phyloP scores from a whole-genome alignment of 2,888 invertebrate species.

The Eutolmus rufibarbis region DNA sequence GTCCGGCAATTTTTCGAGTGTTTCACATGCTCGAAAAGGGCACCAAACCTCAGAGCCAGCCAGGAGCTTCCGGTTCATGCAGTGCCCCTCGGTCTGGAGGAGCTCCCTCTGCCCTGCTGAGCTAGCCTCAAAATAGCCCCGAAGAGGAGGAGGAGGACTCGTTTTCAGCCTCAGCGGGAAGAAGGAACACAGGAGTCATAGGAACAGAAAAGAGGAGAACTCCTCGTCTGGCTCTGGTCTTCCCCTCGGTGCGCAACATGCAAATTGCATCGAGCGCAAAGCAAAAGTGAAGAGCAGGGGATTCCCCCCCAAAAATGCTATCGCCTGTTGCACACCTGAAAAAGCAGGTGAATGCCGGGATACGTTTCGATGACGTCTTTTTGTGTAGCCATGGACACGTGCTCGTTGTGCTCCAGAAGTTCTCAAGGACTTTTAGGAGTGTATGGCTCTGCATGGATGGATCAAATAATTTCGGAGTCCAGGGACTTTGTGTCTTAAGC shows the following conservation, averaged over 20 bases:
- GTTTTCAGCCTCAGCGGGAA: neutral
- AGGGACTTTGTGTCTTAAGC: neutral
- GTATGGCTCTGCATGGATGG: neutral
- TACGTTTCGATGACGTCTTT: neutral
- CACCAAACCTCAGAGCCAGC: neutral
- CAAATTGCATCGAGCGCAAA: neutral
- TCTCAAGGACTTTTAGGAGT: neutral
- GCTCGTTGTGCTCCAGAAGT: neutral
- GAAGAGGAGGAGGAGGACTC: neutral
- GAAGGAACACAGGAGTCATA: neutral
- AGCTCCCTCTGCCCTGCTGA: neutral
- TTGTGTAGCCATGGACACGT: neutral
- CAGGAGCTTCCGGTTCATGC: neutral
- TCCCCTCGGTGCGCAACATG: neutral
- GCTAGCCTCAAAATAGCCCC: neutral
- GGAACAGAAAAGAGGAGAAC: neutral
- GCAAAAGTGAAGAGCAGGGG: neutral
- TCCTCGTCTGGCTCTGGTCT: neutral
- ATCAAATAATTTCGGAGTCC: neutral
- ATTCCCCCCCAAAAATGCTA: neutral
- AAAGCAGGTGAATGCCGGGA: neutral
- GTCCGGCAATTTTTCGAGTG: neutral
- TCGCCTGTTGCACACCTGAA: neutral
- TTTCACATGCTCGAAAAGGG: neutral
- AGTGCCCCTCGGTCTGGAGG: neutral